phyloP scores from a whole-genome alignment of 2,113 vertebrate genomes.

The Rafetus swinhoei region DNA sequence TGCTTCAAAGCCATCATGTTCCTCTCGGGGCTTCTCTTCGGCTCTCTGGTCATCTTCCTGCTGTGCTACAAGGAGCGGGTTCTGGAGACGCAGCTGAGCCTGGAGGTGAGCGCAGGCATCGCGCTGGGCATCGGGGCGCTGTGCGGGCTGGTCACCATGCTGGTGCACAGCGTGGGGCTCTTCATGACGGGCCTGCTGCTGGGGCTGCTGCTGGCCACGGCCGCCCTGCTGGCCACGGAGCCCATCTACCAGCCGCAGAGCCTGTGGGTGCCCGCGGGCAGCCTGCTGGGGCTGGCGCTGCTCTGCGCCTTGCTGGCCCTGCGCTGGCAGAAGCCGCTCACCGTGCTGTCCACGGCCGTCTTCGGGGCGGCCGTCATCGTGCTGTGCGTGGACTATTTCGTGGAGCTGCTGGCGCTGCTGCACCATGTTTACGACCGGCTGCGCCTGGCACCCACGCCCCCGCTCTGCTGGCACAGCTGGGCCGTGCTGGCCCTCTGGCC shows the following conservation, averaged over 20 bases:
- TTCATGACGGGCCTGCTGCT: conserved; percentile 91
- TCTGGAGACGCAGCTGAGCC: conserved; percentile 89
- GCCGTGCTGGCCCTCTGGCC: conserved; percentile 89
- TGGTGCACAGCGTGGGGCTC: conserved; percentile 90
- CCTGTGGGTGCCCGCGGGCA: conserved; percentile 88
- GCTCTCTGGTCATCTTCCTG: conserved; percentile 88
- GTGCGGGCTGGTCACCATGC: conserved; percentile 90
- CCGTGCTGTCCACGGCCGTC: conserved; percentile 85
- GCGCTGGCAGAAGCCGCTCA: conserved; percentile 88
- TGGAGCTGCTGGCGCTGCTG: conserved; percentile 85
- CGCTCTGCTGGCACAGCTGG: conserved; percentile 92
- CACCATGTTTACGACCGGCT: conserved; percentile 80
- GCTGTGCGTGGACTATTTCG: conserved; percentile 86
- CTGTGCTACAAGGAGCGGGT: conserved; percentile 90
- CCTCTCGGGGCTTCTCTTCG: conserved; percentile 90
- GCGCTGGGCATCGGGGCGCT: conserved; percentile 89
- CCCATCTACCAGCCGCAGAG: conserved; percentile 85
- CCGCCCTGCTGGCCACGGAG: conserved; percentile 80
- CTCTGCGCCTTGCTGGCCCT: conserved; percentile 88
- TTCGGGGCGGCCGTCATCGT: conserved; percentile 87
- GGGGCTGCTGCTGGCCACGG: conserved; percentile 85
- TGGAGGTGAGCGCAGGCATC: conserved; percentile 88
- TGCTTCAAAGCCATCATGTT: conserved; percentile 95
- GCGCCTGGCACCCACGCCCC: conserved; percentile 76
- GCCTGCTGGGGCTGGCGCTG: conserved; percentile 84